phyloP scores from a whole-genome alignment of 2,797 vertebrate species.

The Bovichtus variegatus region DNA sequence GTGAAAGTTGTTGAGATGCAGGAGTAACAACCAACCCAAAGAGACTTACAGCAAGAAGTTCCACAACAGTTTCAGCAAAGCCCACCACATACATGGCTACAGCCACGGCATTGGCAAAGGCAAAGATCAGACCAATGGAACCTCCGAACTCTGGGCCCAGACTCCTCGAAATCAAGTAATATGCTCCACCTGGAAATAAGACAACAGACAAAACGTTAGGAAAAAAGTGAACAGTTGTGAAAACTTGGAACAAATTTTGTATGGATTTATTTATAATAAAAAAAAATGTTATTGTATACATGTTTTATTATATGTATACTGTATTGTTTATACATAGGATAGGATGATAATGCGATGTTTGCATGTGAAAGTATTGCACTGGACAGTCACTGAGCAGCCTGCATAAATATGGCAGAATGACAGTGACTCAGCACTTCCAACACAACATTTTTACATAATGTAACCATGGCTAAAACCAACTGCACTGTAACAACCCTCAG shows the following conservation, averaged over 20 bases:
- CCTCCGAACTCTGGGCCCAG: constrained; percentile 98
- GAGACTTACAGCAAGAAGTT: constrained; percentile 89
- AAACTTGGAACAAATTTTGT: background rate
- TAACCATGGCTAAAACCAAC: no score
- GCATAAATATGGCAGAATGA: no score
- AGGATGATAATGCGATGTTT: no score
- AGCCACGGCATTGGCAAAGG: constrained; percentile 98
- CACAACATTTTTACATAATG: no score
- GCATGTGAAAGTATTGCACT: no score
- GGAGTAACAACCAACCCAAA: background rate
- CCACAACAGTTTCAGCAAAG: constrained; percentile 95
- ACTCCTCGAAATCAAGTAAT: constrained; percentile 98
- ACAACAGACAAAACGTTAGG: background rate
- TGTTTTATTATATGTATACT: background rate
- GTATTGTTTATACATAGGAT: background rate
- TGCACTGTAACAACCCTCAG: no score
- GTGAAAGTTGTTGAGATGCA: background rate
- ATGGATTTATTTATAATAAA: no score
- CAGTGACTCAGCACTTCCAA: no score
- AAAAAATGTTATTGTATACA: background rate
- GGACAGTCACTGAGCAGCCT: no score
- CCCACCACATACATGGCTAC: constrained; percentile 99
- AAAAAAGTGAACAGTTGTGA: background rate
- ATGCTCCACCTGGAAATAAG: constrained; percentile 90
- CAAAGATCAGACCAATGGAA: constrained; percentile 97